Conservation (phyloP, 2,797 vertebrate species). For the Chromis chromis region DNA sequence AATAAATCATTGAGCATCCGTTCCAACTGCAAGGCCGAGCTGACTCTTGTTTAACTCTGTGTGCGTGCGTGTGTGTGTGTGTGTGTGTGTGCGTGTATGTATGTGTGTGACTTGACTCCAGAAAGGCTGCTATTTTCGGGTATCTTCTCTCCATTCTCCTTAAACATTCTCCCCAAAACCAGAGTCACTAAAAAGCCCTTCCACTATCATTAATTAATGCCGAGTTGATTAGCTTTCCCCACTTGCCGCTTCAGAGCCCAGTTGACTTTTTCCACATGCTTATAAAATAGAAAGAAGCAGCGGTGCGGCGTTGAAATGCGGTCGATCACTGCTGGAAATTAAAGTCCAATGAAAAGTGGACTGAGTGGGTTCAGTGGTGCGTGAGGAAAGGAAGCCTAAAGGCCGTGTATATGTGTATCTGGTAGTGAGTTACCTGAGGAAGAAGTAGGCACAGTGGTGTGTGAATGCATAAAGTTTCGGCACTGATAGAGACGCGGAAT, state of each 20-base stretch:
- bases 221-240: slow-evolving; percentile 72
- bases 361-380: slow-evolving; percentile 65
- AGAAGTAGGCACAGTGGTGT: slow-evolving; percentile 12
- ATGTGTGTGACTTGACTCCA: slow-evolving; percentile 33
- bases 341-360: slow-evolving; percentile 74
- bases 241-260: slow-evolving; percentile 64
- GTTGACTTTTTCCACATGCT: slow-evolving; percentile 67
- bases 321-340: slow-evolving; percentile 72
- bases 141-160: slow-evolving; percentile 48
- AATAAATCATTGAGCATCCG: slow-evolving; percentile 42
- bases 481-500: slow-evolving; percentile 14
- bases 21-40: slow-evolving; percentile 39
- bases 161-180: slow-evolving; percentile 46
- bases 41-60: slow-evolving; percentile 30
- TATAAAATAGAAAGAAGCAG: slow-evolving; percentile 67
- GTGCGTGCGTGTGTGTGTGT: slow-evolving; percentile 14
- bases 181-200: slow-evolving; percentile 69
- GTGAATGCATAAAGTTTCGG: slow-evolving; percentile 34
- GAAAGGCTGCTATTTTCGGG: slow-evolving; percentile 37
- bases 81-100: neutral
- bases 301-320: slow-evolving; percentile 58
- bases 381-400: slow-evolving; percentile 52
- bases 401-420: slow-evolving; percentile 32
- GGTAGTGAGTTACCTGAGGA: slow-evolving; percentile 28
- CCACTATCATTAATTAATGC: slow-evolving; percentile 76